Evolutionary conservation across 2,113 vertebrate genomes (phyloP), one percentile per base, ranked within the genome.

Genomic region (Sinocyclocheilus rhinocerous): DNA sequence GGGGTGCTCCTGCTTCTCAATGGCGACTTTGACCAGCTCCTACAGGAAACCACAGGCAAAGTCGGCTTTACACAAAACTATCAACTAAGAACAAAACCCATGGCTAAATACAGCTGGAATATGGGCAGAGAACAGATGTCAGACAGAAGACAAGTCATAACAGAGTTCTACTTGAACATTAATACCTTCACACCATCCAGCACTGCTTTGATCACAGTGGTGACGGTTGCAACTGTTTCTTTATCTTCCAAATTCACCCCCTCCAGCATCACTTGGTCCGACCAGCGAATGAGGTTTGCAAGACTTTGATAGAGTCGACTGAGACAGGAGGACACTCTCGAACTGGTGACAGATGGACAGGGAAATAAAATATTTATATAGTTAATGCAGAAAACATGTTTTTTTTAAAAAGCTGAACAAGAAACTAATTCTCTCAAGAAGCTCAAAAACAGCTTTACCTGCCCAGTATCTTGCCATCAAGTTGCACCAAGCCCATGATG

Each of bases 201-300:
- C 50, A 98, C 96, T 0, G 95, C 96, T 90, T 96, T 97, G 89
- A 98, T 98, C 91, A 97, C 95, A 1, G 89, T 94, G 82, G 94
- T 97, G 39, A 97, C 96, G 0, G 95, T 95, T 0, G 92, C 91
- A 84, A 97, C 93, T 88, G 95, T 93, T 81, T 97, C 96, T 61
- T 97, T 96, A 89, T 97, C 94, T 80, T 96, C 95, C 0, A 93
- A 94, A 86, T 95, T 94, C 70, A 97, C 90, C 0, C 96, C 96
- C 79, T 96, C 96, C 24, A 99, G 94, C 95, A 98, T 97, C 89
- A 98, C 96, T 88, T 96, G 96, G 81, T 99, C 97, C 0, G 96
- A 96, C 97, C 97, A 99, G 69, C 93, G 95, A n/a, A 98, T 97
- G 29, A 99, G 96, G 87, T 97, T 96, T 88, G 95, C 97, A 65